phyloP scores from a whole-genome alignment of 2,888 invertebrate genomes.

The Aleiodes leptofemur region DNA sequence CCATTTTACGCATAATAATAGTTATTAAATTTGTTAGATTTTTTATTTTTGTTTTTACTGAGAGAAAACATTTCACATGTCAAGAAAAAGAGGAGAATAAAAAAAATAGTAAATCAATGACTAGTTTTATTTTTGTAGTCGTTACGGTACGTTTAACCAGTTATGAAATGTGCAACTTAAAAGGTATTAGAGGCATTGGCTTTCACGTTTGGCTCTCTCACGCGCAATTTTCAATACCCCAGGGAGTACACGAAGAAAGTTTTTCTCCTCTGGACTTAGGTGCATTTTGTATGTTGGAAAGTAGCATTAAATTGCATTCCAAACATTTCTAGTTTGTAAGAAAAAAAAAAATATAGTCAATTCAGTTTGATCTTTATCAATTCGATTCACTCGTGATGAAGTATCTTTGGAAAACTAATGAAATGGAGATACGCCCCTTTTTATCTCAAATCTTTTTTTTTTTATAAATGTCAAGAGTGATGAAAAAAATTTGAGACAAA shows the following conservation, averaged over 20 bases:
- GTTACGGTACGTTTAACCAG: constrained; percentile 72
- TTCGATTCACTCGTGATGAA: no score
- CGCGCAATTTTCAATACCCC: constrained; percentile 53
- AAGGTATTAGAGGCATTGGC: constrained; percentile 64
- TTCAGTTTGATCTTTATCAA: no score
- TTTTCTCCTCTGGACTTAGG: constrained; percentile 62
- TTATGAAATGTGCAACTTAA: constrained; percentile 72
- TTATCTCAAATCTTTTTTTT: no score
- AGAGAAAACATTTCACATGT: constrained; percentile 13
- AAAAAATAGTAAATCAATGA: constrained; percentile 30
- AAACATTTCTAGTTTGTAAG: constrained; percentile 24
- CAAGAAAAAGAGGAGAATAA: not conserved
- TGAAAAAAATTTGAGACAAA: not conserved
- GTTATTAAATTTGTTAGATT: constrained; percentile 6
- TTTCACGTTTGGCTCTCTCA: constrained; percentile 66
- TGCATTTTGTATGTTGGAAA: constrained; percentile 70
- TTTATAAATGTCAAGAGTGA: not conserved
- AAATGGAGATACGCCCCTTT: no score
- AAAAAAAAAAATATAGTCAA: no score
- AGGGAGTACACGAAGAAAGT: constrained; percentile 68
- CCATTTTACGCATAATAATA: constrained; percentile 11
- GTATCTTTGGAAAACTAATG: no score
- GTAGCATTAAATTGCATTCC: constrained; percentile 54
- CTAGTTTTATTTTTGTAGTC: constrained; percentile 56
- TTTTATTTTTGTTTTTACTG: not conserved